Base-by-base conservation (phyloP, 1,140 invertebrate genomes). In the Temnothorax longispinosus region DNA sequence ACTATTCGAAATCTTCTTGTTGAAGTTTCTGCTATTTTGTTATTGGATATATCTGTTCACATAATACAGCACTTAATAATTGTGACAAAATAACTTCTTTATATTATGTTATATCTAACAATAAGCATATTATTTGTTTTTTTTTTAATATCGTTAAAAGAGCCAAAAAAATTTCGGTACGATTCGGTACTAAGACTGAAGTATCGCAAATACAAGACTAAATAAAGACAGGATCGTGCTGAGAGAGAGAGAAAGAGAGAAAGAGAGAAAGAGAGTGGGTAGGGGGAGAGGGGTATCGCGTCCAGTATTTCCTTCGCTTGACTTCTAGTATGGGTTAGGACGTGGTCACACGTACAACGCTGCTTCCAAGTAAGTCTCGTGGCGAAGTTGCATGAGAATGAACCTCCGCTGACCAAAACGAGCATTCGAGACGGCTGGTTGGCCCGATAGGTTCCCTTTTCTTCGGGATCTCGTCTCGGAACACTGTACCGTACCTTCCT, bases 341-440 rank as follows among this genome's bases (percentile, higher is more conserved):
- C 58, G 84, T 87, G 85, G 74, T 88, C 81, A 90, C 88, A 90
- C 89, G 89, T 90, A 90, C 80, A 85, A 15, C 78, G 44, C 27
- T 85, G 18, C 77, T 91, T 91, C 90, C 90, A 89, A 91, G 90
- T 91, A 91, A 91, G 87, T 85, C 89, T 65, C 88, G 91, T 87
- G 90, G 89, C 90, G 54, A 91, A 88, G 90, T 93, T 90, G 93
- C 93, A 94, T 93, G 92, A 92, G 93, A 93, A 94, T 92, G 92
- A 93, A 90, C 71, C 87, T 78, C 85, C 56, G 77, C 80, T 87
- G 91, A 91, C 90, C 90, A 91, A 91, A 91, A 91, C 75, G 88
- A 88, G 90, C 89, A 74, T 89, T 60, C 64, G 13, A 85, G 89
- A 82, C 89, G 87, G 44, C 89, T 54, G 72, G 54, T 71, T 78